These are phyloP conservation scores for Xenus cinereus DNA, from an alignment of 2,113 vertebrate species.

Conservation along the genomic window DNA sequence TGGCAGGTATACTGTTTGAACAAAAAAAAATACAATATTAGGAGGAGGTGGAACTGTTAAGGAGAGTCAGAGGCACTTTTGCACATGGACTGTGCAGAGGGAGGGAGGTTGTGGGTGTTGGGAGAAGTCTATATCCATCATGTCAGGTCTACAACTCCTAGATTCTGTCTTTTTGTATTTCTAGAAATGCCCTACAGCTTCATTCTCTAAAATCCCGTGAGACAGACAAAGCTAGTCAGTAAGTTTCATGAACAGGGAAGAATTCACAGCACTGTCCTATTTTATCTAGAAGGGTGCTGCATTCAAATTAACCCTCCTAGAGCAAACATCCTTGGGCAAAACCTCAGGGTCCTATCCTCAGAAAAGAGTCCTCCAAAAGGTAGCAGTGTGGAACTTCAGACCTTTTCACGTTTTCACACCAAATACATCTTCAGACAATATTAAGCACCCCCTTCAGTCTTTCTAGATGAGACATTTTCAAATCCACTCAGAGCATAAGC, in stretches of 20 bases:
- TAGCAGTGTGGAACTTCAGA: not conserved
- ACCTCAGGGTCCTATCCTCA: not conserved
- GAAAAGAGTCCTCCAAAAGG: not conserved
- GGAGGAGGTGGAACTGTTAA: not conserved
- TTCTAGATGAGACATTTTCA: not conserved
- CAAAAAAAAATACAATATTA: not conserved
- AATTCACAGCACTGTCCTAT: not conserved
- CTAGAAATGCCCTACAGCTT: not conserved
- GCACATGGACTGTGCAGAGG: not conserved
- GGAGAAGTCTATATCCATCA: not conserved
- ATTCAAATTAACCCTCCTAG: not conserved
- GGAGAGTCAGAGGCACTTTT: not conserved
- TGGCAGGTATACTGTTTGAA: fast-evolving
- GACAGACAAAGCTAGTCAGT: not conserved
- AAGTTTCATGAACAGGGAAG: not conserved
- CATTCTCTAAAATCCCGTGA: not conserved
- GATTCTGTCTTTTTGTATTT: not conserved
- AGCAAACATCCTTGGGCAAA: not conserved
- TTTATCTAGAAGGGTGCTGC: not conserved
- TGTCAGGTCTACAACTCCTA: not conserved
- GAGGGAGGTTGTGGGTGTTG: not conserved
- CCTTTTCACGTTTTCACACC: not conserved
- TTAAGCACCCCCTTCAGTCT: not conserved
- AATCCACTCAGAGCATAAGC: not conserved
- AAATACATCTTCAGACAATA: not conserved